Base-by-base conservation (phyloP, 2,113 vertebrate genomes). In the Grammomys surdaster region DNA sequence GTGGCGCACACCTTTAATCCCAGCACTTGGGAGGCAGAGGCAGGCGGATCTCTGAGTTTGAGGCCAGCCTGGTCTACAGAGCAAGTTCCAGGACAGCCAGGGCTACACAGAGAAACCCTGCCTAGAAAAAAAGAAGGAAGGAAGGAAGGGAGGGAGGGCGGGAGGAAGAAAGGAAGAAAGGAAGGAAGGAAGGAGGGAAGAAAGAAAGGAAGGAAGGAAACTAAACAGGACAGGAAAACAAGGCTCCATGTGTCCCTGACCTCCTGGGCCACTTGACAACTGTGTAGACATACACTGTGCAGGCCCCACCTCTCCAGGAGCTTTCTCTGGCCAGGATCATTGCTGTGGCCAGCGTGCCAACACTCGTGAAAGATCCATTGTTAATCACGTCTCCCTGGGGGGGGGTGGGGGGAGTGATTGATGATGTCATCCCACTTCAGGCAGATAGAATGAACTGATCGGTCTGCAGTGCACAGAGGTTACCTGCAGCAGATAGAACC, bases 271-370 rank as follows among this genome's bases (percentile, higher is more conserved):
- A 43, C 81, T 26, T 0, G 48, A 11, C 69, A 40, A 9, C 24
- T 13, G 16, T 1, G 0, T 36, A 63, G 33, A 17, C 72, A 14
- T 0, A 14, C 43, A 2, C n/a, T 1, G 0, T 22, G 33, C 40
- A 75, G 26, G 7, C 36, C 12, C 3, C 3, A 33, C 46, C 4
- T 51, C 63, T 51, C 28, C 4, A 6, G 33, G n/a, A 8, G 36
- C 60, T 2, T 7, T 46, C 65, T 78, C 40, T 33, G 51, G 72
- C 17, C 5, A 48, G 51, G 1, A 5, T 58, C 65, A 33, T 33
- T 11, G n/a, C 26, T 26, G 43, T 31, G 40, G 22, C 10, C 43
- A 81, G 22, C 28, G 2, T 12, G 26, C n/a, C 48, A 12, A 75
- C 4, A 4, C 65, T 65, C 56, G 67, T 40, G 22, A 43, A 80